phyloP scores from a whole-genome alignment of 37 sponge, comb jelly and placozoan species.

The Chondrosia reniformis region DNA sequence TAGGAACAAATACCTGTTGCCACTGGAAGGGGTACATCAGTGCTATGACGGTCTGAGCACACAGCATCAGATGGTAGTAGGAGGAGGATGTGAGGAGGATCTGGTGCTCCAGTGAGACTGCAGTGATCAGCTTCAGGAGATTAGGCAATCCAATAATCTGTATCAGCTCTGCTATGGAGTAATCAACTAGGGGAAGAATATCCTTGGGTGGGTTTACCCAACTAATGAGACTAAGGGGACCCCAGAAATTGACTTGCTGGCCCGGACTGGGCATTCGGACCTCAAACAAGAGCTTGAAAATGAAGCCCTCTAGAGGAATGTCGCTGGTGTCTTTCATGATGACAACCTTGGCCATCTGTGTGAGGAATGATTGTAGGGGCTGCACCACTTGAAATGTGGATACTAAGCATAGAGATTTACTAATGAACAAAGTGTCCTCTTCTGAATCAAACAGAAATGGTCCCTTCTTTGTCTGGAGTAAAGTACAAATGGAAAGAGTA shows the following conservation, averaged over 20 bases:
- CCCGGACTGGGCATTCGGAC: conserved; percentile 72
- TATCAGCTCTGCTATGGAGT: conserved; percentile 66
- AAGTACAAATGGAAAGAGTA: conserved; percentile 34
- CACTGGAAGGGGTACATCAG: conserved; percentile 92
- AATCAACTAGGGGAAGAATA: conserved; percentile 82
- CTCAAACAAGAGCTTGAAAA: conserved; percentile 78
- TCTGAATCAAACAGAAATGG: neutral
- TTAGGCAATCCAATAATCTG: conserved; percentile 55
- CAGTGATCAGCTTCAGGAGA: conserved; percentile 63
- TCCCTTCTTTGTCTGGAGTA: neutral
- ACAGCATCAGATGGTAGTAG: conserved; percentile 53
- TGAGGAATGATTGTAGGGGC: conserved; percentile 42
- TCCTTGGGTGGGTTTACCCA: conserved; percentile 27
- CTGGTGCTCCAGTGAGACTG: conserved; percentile 88
- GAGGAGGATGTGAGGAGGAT: conserved; percentile 69
- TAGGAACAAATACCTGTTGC: conserved; percentile 96
- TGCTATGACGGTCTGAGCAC: conserved; percentile 53
- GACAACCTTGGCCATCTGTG: conserved; percentile 32
- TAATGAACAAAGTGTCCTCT: conserved; percentile 20
- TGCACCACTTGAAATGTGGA: conserved; percentile 46
- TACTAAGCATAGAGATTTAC: conserved; percentile 63
- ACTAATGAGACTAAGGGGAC: conserved; percentile 46
- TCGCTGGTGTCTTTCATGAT: neutral
- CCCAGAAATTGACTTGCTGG: conserved; percentile 42
- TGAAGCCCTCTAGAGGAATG: conserved; percentile 75